phyloP scores from a whole-genome alignment of 2,888 invertebrate genomes.

The Leptopterna dolabrata region DNA sequence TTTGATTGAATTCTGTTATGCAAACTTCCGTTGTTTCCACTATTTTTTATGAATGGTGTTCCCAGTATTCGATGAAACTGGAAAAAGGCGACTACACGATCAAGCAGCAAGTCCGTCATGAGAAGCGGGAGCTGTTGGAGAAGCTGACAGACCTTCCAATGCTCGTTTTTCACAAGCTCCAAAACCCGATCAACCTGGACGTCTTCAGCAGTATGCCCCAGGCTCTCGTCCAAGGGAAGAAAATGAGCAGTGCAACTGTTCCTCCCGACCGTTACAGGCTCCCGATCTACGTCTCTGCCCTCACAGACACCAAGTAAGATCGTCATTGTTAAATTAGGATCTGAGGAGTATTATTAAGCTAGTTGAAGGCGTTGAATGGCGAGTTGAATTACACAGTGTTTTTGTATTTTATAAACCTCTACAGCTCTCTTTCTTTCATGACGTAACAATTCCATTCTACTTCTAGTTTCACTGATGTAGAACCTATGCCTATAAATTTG shows the following conservation, averaged over 20 bases:
- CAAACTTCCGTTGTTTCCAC: background rate
- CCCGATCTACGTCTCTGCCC: constrained; percentile 83
- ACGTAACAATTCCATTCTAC: no score
- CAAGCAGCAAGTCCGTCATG: constrained; percentile 89
- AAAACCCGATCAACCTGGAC: constrained; percentile 70
- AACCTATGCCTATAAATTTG: no score
- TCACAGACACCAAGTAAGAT: constrained; percentile 84
- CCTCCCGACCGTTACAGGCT: constrained; percentile 72
- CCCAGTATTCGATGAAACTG: constrained; percentile 75
- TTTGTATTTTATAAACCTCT: no score
- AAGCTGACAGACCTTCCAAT: constrained; percentile 84
- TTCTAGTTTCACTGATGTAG: no score
- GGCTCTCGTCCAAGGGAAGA: constrained; percentile 83
- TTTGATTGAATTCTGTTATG: no score
- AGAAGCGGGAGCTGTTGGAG: constrained; percentile 85
- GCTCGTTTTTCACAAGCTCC: constrained; percentile 80
- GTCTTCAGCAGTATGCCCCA: constrained; percentile 78
- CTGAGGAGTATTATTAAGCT: no score
- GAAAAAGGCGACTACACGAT: constrained; percentile 96
- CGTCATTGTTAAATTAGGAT: no score
- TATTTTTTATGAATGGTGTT: background rate
- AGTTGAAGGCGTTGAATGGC: constrained; percentile 67
- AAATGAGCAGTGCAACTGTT: constrained; percentile 73
- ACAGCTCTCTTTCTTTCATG: no score
- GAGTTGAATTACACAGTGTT: no score